Evolutionary conservation across 1,140 invertebrate species (phyloP), one percentile per base, ranked within the genome.

Genomic region (Pseudomyrmex cubaensis): DNA sequence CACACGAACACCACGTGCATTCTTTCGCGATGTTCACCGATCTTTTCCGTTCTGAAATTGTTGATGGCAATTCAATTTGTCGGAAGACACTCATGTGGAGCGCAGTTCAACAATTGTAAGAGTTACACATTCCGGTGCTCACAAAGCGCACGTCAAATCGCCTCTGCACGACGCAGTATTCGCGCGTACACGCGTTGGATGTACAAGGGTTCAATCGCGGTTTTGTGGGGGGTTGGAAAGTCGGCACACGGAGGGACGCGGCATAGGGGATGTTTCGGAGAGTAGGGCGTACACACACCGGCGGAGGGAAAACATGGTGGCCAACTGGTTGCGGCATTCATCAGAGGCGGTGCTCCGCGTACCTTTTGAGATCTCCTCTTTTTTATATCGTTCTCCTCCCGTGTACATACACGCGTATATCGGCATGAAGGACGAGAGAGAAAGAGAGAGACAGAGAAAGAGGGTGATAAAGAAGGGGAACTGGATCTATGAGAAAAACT

Each of bases 261-360:
- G 25, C 52, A 62, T 70, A 59, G 87, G 87, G 87, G 85, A 82
- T 89, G 85, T 84, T 89, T 88, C 87, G 84, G 57, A 82, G 76
- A 84, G 84, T 84, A 89, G 88, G 87, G 85, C 87, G 88, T 85
- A 80, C 76, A 80, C 50, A 67, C 76, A 59, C 57, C 82, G 80
- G 76, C 80, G 88, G 85, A 88, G 87, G 87, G 90, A 91, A 92
- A 91, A 90, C 86, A 90, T 83, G 86, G 87, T 90, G 89, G 89
- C 89, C 89, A 80, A 92, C 92, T 92, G 91, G 88, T 90, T 92
- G 90, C 90, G 92, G 90, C 90, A 91, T 91, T 91, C 90, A 90
- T 92, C 92, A 93, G 90, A 94, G 92, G 90, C 89, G 90, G 86
- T 87, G 78, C 90, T 88, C 86, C 87, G 86, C 86, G 86, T 92